Base-by-base conservation (phyloP, 2,888 invertebrate genomes). In the Tachina fera region DNA sequence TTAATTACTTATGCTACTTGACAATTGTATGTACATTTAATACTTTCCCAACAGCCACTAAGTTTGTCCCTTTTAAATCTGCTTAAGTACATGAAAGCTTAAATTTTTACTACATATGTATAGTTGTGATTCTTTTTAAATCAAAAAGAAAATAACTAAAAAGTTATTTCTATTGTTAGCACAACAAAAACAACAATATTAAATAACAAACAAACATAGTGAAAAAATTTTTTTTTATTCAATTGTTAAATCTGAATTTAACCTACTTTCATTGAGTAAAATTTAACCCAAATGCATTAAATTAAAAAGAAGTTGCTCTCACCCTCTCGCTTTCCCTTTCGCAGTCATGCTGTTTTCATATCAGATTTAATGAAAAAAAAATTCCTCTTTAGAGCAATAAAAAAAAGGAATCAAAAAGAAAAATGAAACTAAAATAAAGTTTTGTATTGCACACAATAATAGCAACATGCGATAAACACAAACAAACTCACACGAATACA, bases 381-480 rank as follows among this genome's bases (percentile, higher is more conserved):
- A 74, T 45, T 87, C 88, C 88, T 88, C 87, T 88, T 89, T 87
- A 88, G 89, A 89, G 87, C 80, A 88, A 88, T 87, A 86, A 87
- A 86, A 87, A 76, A 61, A 49, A 53, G 70, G 31, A 67, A 79
- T 47, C 61, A 65, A 74, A 74, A 63, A 14, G 10, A 58, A 76
- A 56, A 65, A 65, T 5, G 53, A 75, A 86, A 84, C 79, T 84
- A 63, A 58, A 88, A 87, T 88, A 89, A 63, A 76, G 68, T 77
- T 75, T 45, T 75, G 41, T 70, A 31, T 58, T 70, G 58, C 65
- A 76, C 41, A 72, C 47, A 89, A 89, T 88, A 89, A 89, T 76
- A 84, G 75, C 77, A 87, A 68, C 78, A 81, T 80, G 76, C 82
- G 60, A 77, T 60, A 47, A 70, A 81, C 53, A 77, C 11, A 1